Evolutionary conservation across 2,888 invertebrate species (phyloP).

Genomic region (Clitarchus hookeri): DNA sequence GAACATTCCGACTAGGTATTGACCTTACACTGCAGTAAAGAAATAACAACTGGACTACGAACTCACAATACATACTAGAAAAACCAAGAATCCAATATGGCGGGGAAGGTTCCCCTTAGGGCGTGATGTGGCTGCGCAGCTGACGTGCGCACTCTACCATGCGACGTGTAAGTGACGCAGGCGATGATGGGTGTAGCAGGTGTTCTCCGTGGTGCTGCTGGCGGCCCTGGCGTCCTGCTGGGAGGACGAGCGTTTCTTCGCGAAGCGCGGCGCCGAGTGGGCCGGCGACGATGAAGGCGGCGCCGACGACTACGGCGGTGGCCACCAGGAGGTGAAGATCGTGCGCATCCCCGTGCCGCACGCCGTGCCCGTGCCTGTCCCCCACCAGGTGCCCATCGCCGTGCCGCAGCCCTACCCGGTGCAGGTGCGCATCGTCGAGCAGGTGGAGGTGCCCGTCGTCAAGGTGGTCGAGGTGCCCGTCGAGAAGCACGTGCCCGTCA

Average conservation of each 20-base stretch:
- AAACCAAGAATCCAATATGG: no score
- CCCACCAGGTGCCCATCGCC: constrained; percentile 62
- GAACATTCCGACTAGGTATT: no score
- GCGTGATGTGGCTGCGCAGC: no score
- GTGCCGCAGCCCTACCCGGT: constrained; percentile 71
- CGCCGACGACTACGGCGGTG: constrained; percentile 48
- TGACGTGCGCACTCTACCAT: no score
- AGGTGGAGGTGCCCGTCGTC: constrained; percentile 66
- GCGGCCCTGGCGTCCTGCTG: not conserved
- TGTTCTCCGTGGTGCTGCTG: not conserved
- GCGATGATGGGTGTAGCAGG: not conserved
- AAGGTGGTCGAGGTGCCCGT: constrained; percentile 71
- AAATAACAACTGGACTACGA: no score
- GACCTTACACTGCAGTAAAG: no score
- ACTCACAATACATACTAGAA: no score
- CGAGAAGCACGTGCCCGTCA: constrained; percentile 73
- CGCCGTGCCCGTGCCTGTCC: constrained; percentile 63
- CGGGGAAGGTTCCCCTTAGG: no score
- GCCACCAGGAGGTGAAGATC: constrained; percentile 64
- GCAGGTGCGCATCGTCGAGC: constrained; percentile 51
- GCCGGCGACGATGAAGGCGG: constrained; percentile 33
- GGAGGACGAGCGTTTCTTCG: constrained; percentile 32
- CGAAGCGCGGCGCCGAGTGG: constrained; percentile 44
- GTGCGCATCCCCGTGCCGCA: constrained; percentile 68
- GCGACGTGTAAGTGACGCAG: no score